phyloP scores from a whole-genome alignment of 2,888 invertebrate genomes.

The Endomychus coccineus region DNA sequence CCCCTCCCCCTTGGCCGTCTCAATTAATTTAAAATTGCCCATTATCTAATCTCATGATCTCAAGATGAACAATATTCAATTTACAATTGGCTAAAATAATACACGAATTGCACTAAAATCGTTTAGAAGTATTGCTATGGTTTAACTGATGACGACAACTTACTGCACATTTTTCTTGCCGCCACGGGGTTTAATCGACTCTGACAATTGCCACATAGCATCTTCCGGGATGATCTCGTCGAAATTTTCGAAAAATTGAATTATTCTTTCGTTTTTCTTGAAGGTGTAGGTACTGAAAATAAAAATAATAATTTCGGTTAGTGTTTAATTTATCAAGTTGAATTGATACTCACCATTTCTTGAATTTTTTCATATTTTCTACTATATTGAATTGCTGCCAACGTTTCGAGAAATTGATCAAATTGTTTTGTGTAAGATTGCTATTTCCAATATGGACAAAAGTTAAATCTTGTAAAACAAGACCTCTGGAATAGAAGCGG shows the following conservation, averaged over 20 bases:
- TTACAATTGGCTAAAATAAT: too few relatives aligned
- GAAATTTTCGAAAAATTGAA: slow-evolving; percentile 94
- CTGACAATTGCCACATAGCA: slow-evolving; percentile 97
- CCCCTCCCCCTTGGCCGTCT: too few relatives aligned
- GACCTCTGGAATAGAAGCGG: slow-evolving; percentile 60
- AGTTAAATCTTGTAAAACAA: slow-evolving; percentile 96
- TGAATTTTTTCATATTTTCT: slow-evolving; percentile 96
- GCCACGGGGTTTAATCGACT: slow-evolving; percentile 87
- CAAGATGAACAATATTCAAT: too few relatives aligned
- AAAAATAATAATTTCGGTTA: slow-evolving; percentile 15
- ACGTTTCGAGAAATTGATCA: slow-evolving; percentile 92
- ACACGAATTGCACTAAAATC: slow-evolving; percentile 27
- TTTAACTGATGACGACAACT: background rate
- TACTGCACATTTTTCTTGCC: slow-evolving; percentile 46
- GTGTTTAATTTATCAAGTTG: slow-evolving; percentile 7
- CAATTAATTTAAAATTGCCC: too few relatives aligned
- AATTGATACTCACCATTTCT: slow-evolving; percentile 71
- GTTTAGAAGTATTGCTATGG: slow-evolving; percentile 15
- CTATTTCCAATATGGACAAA: slow-evolving; percentile 98
- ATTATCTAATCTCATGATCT: too few relatives aligned
- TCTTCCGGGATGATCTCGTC: slow-evolving; percentile 94
- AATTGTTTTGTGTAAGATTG: slow-evolving; percentile 77
- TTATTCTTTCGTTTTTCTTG: slow-evolving; percentile 88
- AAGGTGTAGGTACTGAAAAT: slow-evolving; percentile 78
- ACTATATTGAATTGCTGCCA: slow-evolving; percentile 99